A percentile compares a stretch with the other conserved stretches of the same genome.
These are phyloP conservation scores for Blera fallax DNA, from an alignment of 2,888 invertebrate species.

Conservation along the genomic window DNA sequence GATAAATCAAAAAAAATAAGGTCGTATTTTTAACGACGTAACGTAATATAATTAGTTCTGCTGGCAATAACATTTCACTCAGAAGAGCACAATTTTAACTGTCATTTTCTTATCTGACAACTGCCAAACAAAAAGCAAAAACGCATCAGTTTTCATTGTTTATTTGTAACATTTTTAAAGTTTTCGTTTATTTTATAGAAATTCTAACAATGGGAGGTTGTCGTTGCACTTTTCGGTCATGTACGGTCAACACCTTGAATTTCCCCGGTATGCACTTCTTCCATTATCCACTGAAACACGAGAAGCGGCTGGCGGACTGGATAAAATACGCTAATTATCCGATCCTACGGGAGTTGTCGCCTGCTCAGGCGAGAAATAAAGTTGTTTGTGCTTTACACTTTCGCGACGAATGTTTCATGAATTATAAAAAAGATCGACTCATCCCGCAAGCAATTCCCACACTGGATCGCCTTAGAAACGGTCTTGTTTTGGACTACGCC, in stretches of 20 bases:
- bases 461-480: conserved; percentile 76
- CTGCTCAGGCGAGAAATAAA: conserved; percentile 82
- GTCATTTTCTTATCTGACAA: background rate
- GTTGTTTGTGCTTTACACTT: conserved; percentile 83
- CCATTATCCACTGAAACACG: conserved; percentile 82
- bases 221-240: conserved; percentile 83
- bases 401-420: conserved; percentile 82
- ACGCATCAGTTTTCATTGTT: background rate
- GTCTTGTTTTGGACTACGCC: conserved; percentile 76
- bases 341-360: conserved; percentile 77
- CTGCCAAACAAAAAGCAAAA: background rate
- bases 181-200: background rate
- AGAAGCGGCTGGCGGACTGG: conserved; percentile 75
- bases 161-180: too few species aligned
- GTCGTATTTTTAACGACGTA: too few species aligned
- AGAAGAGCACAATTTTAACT: background rate
- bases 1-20: too few species aligned
- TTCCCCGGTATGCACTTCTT: conserved; percentile 82
- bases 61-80: background rate
- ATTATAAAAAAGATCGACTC: conserved; percentile 82
- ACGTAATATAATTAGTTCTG: background rate
- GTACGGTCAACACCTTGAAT: conserved; percentile 81
- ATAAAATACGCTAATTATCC: conserved; percentile 74
- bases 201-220: conserved; percentile 82
- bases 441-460: conserved; percentile 82